A percentile compares a stretch with the other conserved stretches of the same genome.
Evolutionary conservation across 2,113 vertebrate species (phyloP).

Genomic region (Cygnus atratus): DNA sequence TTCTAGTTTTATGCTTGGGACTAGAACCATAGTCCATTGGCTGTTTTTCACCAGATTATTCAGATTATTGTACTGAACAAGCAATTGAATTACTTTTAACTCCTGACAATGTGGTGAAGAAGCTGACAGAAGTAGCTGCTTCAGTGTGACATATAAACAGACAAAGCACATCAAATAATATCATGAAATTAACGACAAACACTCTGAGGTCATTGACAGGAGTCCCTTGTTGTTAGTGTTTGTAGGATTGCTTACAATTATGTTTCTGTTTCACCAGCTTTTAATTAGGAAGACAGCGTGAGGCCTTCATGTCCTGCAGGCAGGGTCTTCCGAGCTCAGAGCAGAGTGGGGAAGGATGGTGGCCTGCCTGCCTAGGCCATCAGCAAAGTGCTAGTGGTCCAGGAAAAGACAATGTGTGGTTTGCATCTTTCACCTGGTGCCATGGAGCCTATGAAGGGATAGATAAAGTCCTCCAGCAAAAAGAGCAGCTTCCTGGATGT

Average conservation of each 20-base stretch:
- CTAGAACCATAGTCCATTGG: fast-evolving
- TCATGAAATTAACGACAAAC: not conserved
- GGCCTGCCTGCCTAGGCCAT: not conserved
- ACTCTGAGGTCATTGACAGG: not conserved
- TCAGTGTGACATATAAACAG: not conserved
- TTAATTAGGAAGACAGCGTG: fast-evolving
- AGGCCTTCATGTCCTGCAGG: fast-evolving
- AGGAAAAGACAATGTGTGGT: not conserved
- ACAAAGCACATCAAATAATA: not conserved
- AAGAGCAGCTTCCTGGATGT: not conserved
- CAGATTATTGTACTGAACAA: not conserved
- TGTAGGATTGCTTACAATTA: not conserved
- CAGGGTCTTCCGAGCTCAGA: not conserved
- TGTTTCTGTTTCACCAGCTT: not conserved
- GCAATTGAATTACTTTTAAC: not conserved
- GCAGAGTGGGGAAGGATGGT: not conserved
- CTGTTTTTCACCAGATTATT: not conserved
- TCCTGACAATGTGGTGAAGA: not conserved
- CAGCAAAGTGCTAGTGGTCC: not conserved
- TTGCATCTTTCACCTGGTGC: fast-evolving
- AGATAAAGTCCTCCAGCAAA: not conserved
- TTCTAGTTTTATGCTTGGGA: not conserved
- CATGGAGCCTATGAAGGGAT: fast-evolving
- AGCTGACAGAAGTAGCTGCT: not conserved
- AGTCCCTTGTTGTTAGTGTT: not conserved